These are phyloP conservation scores for Mola mola DNA, from an alignment of 2,113 vertebrate species.

Conservation along the genomic window DNA sequence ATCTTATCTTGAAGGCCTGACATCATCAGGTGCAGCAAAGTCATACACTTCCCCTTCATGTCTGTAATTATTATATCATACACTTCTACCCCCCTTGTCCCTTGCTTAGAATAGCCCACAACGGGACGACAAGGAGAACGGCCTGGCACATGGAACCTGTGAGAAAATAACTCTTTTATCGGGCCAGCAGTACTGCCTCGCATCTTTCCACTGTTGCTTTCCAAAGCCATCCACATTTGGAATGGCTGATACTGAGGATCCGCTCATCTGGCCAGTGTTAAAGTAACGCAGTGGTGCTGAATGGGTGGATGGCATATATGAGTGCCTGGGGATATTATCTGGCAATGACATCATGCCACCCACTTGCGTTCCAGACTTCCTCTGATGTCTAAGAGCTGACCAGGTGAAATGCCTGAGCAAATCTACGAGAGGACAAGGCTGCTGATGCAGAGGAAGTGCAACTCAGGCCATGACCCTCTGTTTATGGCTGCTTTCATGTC, in stretches of 20 bases:
- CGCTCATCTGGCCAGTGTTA: conserved; percentile 67
- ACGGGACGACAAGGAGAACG: conserved; percentile 35
- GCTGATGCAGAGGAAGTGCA: conserved; percentile 22
- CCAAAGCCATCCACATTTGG: conserved; percentile 73
- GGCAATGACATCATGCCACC: conserved; percentile 59
- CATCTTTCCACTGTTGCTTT: conserved; percentile 67
- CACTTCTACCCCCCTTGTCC: conserved; percentile 14
- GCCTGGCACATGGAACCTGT: conserved; percentile 46
- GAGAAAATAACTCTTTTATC: conserved; percentile 74
- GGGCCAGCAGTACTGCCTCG: conserved; percentile 53
- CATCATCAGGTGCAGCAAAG: too few species aligned
- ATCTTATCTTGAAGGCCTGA: conserved; percentile 12
- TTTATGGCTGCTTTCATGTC: not conserved
- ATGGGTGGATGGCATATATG: conserved; percentile 40
- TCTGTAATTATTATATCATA: conserved; percentile 75
- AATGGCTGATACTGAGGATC: conserved; percentile 68
- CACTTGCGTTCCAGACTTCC: conserved; percentile 44
- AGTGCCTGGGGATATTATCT: conserved; percentile 55
- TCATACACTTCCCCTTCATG: too few species aligned
- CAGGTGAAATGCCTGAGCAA: conserved; percentile 55
- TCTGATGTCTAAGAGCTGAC: conserved; percentile 64
- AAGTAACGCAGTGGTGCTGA: conserved; percentile 51
- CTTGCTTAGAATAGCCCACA: conserved; percentile 39
- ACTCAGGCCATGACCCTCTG: not conserved
- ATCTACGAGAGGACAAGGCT: conserved; percentile 21